Conservation (phyloP, 2,888 invertebrate species). For the Lithosia quadra region DNA sequence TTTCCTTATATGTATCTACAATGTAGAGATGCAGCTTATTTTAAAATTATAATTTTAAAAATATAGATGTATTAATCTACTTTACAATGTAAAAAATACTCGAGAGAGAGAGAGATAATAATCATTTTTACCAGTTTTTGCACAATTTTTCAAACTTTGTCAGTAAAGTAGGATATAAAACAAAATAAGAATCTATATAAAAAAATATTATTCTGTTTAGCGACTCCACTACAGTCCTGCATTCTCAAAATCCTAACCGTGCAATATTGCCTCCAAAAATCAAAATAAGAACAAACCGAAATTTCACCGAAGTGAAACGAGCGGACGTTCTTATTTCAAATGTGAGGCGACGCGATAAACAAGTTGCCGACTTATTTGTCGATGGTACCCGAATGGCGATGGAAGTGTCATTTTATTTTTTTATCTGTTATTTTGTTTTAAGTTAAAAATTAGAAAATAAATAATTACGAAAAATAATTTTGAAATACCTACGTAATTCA, state of each 20-base stretch:
- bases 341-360: slow-evolving; percentile 76
- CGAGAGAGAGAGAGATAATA: background rate
- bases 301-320: slow-evolving; percentile 62
- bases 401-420: slow-evolving; percentile 13
- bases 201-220: background rate
- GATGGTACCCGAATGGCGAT: slow-evolving; percentile 31
- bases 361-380: slow-evolving; percentile 76
- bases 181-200: too few species aligned
- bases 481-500: background rate
- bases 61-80: too few species aligned
- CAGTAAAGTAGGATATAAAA: background rate
- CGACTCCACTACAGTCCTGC: slow-evolving; percentile 29
- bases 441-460: background rate
- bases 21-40: too few species aligned
- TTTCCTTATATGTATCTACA: too few species aligned
- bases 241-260: slow-evolving; percentile 43
- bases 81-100: background rate
- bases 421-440: background rate
- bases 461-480: too few species aligned
- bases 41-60: too few species aligned
- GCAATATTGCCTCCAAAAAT: slow-evolving; percentile 64
- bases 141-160: too few species aligned
- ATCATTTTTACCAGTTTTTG: too few species aligned
- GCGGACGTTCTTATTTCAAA: slow-evolving; percentile 68
- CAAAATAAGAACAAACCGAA: slow-evolving; percentile 63